Base-by-base conservation (phyloP, 2,888 invertebrate species). In the Leptopilina syphax region DNA sequence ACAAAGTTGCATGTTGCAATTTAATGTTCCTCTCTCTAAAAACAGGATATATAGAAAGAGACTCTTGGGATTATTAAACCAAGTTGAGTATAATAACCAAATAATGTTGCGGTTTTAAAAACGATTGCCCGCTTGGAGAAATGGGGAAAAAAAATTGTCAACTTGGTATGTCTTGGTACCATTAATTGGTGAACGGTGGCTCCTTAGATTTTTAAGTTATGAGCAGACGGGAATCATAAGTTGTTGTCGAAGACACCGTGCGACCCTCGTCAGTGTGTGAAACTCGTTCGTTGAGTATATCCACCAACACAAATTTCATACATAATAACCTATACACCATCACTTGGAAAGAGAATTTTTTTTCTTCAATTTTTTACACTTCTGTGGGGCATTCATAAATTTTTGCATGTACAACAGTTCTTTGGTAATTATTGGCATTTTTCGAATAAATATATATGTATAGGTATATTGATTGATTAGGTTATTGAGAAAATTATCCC, bases 141-240 rank as follows among this genome's bases (percentile, higher is more conserved):
- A 2, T 4, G 24, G 0, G 24, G 8, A 8, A 70, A 70, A 70
- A 70, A 70, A 47, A 70, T 50, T 70, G 57, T 54, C 54, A 54
- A 34, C 34, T n/a, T 73, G 57, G 57, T 34, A 73, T 73, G 73
- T 73, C 57, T 54, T 57, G 73, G 73, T 73, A 57, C 57, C 73
- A 73, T 73, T 73, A 73, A 73, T 73, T 73, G 73, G 73, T 57
- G 73, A 73, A 73, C 73, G 73, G 73, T 73, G 73, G 73, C 73
- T 54, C 73, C 34, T 73, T 73, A 73, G 73, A 73, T 73, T 73
- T 73, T 73, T 57, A 73, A 73, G 10, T 73, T 73, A 73, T 73
- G 57, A 24, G 13, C 73, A 57, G n/a, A n/a, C 73, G 34, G 34
- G 18, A 24, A 73, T 57, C 73, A 73, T 73, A 73, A 73, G 73